phyloP scores from a whole-genome alignment of 2,888 invertebrate species.

The Salticus scenicus region DNA sequence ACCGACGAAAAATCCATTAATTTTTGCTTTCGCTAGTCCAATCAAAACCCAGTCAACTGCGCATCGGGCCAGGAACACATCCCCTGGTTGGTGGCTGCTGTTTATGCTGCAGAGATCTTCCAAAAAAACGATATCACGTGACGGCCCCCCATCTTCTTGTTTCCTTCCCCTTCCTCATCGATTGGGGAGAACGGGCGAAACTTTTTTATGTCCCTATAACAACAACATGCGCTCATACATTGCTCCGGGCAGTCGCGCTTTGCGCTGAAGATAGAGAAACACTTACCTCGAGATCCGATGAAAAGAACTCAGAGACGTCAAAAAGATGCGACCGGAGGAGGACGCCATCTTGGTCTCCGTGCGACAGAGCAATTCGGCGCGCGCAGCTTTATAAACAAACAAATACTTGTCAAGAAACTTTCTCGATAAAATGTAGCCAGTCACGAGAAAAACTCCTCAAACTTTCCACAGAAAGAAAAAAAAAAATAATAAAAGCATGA shows the following conservation, averaged over 20 bases:
- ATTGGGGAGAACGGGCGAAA: conserved; percentile 20
- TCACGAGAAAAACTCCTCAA: neutral
- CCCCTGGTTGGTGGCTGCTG: conserved; percentile 60
- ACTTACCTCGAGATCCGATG: conserved; percentile 49
- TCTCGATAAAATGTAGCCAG: neutral
- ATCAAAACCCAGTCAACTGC: conserved; percentile 64
- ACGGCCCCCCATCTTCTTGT: neutral
- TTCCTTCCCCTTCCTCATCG: conserved; percentile 21
- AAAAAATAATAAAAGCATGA: too few relatives aligned
- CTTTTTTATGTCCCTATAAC: neutral
- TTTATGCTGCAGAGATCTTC: conserved; percentile 41
- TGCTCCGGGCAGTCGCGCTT: neutral
- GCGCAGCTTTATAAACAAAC: conserved; percentile 26
- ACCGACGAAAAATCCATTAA: conserved; percentile 68
- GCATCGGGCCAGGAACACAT: conserved; percentile 42
- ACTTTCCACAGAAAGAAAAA: too few relatives aligned
- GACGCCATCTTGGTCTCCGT: conserved; percentile 60
- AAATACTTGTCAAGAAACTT: conserved; percentile 13
- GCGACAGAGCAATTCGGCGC: conserved; percentile 18
- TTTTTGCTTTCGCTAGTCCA: conserved; percentile 67
- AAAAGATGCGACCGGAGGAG: conserved; percentile 50
- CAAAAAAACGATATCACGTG: conserved; percentile 22
- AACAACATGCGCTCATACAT: neutral
- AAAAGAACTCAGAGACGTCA: conserved; percentile 60
- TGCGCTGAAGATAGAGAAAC: neutral